phyloP scores from a whole-genome alignment of 2,797 vertebrate genomes.

The Apodemus agrarius region DNA sequence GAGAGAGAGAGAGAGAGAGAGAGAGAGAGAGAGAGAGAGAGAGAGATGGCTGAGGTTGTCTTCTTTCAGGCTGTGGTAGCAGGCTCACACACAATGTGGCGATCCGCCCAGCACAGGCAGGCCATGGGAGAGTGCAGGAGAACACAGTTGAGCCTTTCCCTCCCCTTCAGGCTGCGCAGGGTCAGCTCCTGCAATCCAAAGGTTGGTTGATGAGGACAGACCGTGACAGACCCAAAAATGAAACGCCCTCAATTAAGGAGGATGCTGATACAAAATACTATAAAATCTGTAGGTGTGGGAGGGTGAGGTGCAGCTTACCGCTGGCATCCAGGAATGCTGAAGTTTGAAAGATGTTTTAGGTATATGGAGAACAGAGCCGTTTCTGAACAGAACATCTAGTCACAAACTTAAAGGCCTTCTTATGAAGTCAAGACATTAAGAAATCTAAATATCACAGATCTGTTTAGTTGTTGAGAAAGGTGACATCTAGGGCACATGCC shows the following conservation, averaged over 20 bases:
- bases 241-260: neutral
- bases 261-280: neutral
- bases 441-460: neutral
- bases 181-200: neutral
- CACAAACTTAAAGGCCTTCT: neutral
- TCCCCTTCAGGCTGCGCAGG: neutral
- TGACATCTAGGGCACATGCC: neutral
- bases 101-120: rapidly evolving
- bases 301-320: neutral
- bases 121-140: neutral
- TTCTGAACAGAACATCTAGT: neutral
- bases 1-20: neutral
- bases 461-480: neutral
- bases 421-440: conserved; percentile 2
- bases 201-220: neutral
- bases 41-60: neutral
- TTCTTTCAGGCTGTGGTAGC: neutral
- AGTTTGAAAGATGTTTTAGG: neutral
- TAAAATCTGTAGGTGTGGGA: neutral
- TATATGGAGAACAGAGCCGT: neutral
- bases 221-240: neutral
- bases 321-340: neutral
- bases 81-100: neutral
- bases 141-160: neutral
- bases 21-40: neutral